Base-by-base conservation (phyloP, 1,140 invertebrate species). In the Heterodera carotae region DNA sequence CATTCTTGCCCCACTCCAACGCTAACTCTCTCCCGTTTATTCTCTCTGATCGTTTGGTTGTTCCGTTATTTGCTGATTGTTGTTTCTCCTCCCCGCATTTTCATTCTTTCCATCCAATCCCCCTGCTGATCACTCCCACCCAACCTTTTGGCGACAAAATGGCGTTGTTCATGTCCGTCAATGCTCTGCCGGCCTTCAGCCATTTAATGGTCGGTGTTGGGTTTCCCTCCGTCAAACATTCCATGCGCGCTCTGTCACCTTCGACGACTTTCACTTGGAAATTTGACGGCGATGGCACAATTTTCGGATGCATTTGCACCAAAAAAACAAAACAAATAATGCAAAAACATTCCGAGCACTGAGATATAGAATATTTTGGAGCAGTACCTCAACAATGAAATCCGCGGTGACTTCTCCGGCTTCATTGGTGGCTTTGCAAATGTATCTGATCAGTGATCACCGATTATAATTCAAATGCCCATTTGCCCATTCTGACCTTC, bases 111-210 rank as follows among this genome's bases (percentile, higher is more conserved):
- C 48, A 4, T 53, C 48, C 18, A 3, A 18, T 53, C 48, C 4
- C 18, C 48, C 48, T 43, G 6, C 39, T 43, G 48, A 53, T 53
- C 48, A 53, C 48, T 43, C 48, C 18, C 48, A 15, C 48, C 48
- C 10, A 12, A 53, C 48, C 62, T n/a, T 85, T 80, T 34, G 89
- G 87, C 60, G 84, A 79, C 22, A 90, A 78, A 36, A 88, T 80
- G 67, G 88, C 84, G 59, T 85, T 85, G 22, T 62, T 69, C 53
- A 29, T 48, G 36, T 83, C 82, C 33, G 81, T 33, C 67, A 86
- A 76, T 33, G 84, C 76, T 8, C 85, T 77, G n/a, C 85, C 85
- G 18, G 76, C 82, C 31, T 79, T 74, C 29, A 88, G 71, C 85
- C 85, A 86, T 15, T 22, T 67, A 29, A 83, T 48, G 15, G 77